Evolutionary conservation across 2,113 vertebrate genomes (phyloP), one percentile per base, ranked within the genome.

Genomic region (Lophius piscatorius): DNA sequence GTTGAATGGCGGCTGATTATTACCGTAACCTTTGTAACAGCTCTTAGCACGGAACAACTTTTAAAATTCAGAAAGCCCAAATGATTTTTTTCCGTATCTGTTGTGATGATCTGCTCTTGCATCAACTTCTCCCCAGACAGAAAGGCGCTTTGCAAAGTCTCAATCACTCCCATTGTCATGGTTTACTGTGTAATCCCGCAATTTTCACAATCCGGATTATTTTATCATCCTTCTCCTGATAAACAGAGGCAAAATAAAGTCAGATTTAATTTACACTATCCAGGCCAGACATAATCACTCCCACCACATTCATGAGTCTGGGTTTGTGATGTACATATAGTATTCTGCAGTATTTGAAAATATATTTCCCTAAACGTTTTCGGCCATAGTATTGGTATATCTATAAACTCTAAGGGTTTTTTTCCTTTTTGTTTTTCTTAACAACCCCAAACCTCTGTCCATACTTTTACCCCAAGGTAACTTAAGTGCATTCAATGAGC

Each of bases 141-240:
- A 82, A 70, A 68, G 39, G 28, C 18, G 11, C 13, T 62, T 63
- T 72, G 63, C 80, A 80, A 82, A 81, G 44, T 78, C 78, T 80
- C 82, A 81, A 69, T 84, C 84, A 54, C 51, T 74, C 41, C 63
- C 58, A 78, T 80, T 78, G 78, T 80, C 68, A 79, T 68, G 71
- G 84, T 76, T 85, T 73, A 76, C 77, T 80, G 68, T 82, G 63
- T 89, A 90, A 91, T 89, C 88, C 85, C 63, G 56, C 77, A 80
- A 84, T 90, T 84, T 85, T 70, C 70, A 72, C 82, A 78, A 87
- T 82, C 84, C 81, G 76, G 84, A 91, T 90, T 84, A 90, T 84
- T 49, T 74, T 79, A 83, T 86, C 76, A 76, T 86, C 70, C 83
- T 69, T 12, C 55, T 54, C 29, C 73, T 75, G 82, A 83, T 71